These are phyloP conservation scores for Porphyrio hochstetteri DNA, from an alignment of 2,113 vertebrate genomes.

Conservation along the genomic window DNA sequence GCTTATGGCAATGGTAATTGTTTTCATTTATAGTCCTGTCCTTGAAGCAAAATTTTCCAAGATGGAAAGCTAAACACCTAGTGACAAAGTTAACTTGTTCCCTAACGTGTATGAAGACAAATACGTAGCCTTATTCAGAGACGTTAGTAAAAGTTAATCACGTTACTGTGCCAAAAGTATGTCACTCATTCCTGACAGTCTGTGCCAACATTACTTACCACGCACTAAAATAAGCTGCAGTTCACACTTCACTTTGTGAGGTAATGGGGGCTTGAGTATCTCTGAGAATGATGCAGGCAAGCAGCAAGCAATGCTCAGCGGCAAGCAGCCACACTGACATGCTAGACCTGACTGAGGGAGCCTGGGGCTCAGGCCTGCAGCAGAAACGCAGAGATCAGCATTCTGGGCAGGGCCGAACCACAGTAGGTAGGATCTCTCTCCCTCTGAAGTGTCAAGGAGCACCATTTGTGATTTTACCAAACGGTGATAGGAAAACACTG, in stretches of 20 bases:
- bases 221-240: not conserved
- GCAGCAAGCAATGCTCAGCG: too few relatives aligned
- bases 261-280: accelerated
- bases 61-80: not conserved
- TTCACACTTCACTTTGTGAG: not conserved
- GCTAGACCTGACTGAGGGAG: not conserved
- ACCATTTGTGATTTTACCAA: accelerated
- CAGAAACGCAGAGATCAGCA: not conserved
- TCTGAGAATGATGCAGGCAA: accelerated
- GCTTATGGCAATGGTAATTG: not conserved
- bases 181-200: not conserved
- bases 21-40: not conserved
- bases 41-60: not conserved
- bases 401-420: not conserved
- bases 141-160: slow-evolving; percentile 4
- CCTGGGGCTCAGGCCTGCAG: not conserved
- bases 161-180: not conserved
- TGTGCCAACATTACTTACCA: not conserved
- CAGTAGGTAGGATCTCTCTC: not conserved
- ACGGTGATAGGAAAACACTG: accelerated
- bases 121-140: not conserved
- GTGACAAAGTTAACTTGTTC: not conserved
- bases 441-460: not conserved
- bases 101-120: not conserved
- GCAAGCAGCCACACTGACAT: accelerated